phyloP scores from a whole-genome alignment of 2,888 invertebrate genomes.

The Mayetiola destructor region DNA sequence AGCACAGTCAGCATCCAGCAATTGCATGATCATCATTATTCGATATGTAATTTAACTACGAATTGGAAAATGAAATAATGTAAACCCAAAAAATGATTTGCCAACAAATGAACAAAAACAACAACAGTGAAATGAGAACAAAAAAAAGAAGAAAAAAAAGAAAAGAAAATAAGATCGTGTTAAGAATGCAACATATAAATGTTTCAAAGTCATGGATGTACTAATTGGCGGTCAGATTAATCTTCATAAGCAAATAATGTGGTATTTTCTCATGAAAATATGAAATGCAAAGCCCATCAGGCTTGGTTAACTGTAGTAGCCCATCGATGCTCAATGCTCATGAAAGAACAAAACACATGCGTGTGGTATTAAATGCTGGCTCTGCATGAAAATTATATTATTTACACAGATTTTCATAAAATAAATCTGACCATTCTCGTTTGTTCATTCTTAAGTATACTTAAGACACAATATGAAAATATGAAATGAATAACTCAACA shows the following conservation, averaged over 20 bases:
- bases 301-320: no score
- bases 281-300: no score
- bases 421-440: no score
- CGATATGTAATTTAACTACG: background rate
- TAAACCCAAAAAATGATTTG: no score
- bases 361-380: slow-evolving; percentile 10
- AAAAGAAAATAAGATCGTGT: background rate
- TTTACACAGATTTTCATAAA: no score
- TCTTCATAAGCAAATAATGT: background rate
- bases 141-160: background rate
- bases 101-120: no score
- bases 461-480: no score
- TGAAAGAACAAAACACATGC: background rate
- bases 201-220: slow-evolving; percentile 7
- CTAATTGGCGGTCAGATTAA: background rate
- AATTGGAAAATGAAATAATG: background rate
- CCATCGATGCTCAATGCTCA: no score
- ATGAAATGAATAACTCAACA: no score
- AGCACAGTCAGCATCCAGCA: slow-evolving; percentile 7
- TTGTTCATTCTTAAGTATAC: no score
- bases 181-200: no score
- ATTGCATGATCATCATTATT: background rate
- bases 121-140: background rate
- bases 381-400: no score
- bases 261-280: background rate